Base-by-base conservation (phyloP, 35 echinoderm and acorn worm genomes). In the Lytechinus variegatus region DNA sequence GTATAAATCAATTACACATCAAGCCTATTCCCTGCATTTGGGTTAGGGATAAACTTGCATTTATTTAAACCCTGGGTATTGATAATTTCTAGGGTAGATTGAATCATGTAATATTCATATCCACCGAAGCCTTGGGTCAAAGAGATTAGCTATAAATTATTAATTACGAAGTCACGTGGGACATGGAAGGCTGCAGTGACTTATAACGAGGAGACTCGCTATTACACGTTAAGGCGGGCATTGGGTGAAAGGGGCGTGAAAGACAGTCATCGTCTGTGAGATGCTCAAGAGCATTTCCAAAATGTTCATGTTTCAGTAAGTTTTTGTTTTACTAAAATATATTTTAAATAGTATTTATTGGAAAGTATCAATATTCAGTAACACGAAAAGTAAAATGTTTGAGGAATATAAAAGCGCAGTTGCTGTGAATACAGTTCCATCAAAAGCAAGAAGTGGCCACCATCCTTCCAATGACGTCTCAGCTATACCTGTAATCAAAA, bases 51-150 rank as follows among this genome's bases (percentile, higher is more conserved):
- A 24, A 79, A 14, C 66, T 79, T 79, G 66, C 66, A 79, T 79
- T 79, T 79, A 79, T 79, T 79, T 79, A 79, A 24, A 24, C 66
- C 66, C 66, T 79, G 19, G 66, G 66, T 79, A 79, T 79, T 19
- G 66, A 16, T 79, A 79, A 79, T 79, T 79, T 79, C 66, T 79
- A 79, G 66, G 66, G 66, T 79, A 79, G 66, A 79, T 79, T 79
- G 66, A 79, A 79, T 79, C 14, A 79, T 79, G 6, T 24, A 79
- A 79, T 79, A 79, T 79, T 79, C 66, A 79, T 79, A 16, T 79
- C 66, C 66, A 79, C 66, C n/a, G 66, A 79, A 24, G 66, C 66
- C 16, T 79, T 24, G 66, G 66, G 66, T 79, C 66, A 79, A 79
- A 79, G 66, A 79, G 66, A 79, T 79, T 79, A 79, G 66, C 66